Evolutionary conservation across 2,888 invertebrate species (phyloP), one percentile per base, ranked within the genome.

Genomic region (Caenorhabditis angaria): DNA sequence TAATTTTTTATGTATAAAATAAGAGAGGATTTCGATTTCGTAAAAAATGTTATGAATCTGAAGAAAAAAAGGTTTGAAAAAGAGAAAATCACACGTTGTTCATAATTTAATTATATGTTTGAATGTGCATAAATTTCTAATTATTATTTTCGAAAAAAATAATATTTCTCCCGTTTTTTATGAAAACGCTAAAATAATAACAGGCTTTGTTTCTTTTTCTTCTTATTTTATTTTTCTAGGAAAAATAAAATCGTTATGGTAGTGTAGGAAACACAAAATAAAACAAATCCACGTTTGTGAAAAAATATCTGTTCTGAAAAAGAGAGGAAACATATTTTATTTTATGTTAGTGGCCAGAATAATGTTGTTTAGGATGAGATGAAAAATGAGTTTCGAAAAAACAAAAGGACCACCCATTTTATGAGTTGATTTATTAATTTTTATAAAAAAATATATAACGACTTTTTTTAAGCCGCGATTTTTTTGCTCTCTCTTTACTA

Each of bases 351-450:
- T 41, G 41, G 41, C 18, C n/a, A 41, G 18, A 41, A 41, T 41
- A 41, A 41, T 41, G 41, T 41, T 41, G 6, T 41, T 41, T 6
- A 14, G 18, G 18, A 41, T 41, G 41, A 18, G 41, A 41, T 41
- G 41, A 41, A 41, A 41, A 41, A 41, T 41, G 41, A 41, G 41
- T 41, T 41, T n/a, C n/a, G n/a, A n/a, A n/a, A n/a, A n/a, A n/a
- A n/a, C n/a, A n/a, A n/a, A n/a, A n/a, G n/a, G 41, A 41, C 10
- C 14, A 18, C 41, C 41, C 41, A 41, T 41, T 41, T 41, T 14
- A 41, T 12, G 41, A 12, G 14, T 41, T 41, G 41, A 41, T 41
- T 41, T 6, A 41, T 41, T 41, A 8, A 32, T 32, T 41, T 41
- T 6, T 41, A 14, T 18, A 41, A 41, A 41, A 41, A n/a, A n/a